Evolutionary conservation across 2,113 vertebrate species (phyloP).

Genomic region (Numida meleagris): DNA sequence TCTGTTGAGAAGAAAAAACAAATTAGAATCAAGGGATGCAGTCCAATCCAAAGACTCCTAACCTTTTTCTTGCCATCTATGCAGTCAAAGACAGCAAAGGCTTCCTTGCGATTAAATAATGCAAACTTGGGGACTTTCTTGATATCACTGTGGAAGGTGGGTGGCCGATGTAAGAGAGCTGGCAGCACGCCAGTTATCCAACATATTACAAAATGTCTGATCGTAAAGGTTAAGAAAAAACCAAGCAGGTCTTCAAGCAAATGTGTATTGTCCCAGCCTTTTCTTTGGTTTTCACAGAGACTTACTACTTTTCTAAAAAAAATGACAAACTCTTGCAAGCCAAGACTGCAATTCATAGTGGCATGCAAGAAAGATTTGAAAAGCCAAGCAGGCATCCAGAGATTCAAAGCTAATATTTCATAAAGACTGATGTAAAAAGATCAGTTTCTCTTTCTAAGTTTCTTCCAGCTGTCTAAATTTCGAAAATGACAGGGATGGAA

Average conservation of each 20-base stretch:
- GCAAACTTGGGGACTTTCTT: slow-evolving; percentile 48
- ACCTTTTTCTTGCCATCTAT: slow-evolving; percentile 46
- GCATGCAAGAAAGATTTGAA: neutral
- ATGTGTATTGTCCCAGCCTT: neutral
- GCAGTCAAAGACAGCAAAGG: slow-evolving; percentile 46
- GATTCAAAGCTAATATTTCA: neutral
- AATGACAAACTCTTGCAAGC: neutral
- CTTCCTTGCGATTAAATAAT: slow-evolving; percentile 37
- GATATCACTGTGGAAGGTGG: slow-evolving; percentile 41
- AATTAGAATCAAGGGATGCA: slow-evolving; percentile 15
- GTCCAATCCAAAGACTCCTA: slow-evolving; percentile 28
- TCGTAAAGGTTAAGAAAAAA: neutral
- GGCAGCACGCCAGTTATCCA: slow-evolving; percentile 9
- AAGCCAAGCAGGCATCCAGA: neutral
- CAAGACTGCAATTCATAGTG: neutral
- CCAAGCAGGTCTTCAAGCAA: neutral
- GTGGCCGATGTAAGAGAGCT: slow-evolving; percentile 32
- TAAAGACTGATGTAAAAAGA: neutral
- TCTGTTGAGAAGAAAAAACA: slow-evolving; percentile 21
- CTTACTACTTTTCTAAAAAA: neutral
- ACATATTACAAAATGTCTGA: neutral
- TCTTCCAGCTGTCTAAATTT: neutral
- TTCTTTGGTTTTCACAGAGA: neutral
- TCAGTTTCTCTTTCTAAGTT: neutral
- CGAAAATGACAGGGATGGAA: neutral